These are phyloP conservation scores for Musca domestica DNA, from an alignment of 1,140 invertebrate genomes.

Conservation along the genomic window DNA sequence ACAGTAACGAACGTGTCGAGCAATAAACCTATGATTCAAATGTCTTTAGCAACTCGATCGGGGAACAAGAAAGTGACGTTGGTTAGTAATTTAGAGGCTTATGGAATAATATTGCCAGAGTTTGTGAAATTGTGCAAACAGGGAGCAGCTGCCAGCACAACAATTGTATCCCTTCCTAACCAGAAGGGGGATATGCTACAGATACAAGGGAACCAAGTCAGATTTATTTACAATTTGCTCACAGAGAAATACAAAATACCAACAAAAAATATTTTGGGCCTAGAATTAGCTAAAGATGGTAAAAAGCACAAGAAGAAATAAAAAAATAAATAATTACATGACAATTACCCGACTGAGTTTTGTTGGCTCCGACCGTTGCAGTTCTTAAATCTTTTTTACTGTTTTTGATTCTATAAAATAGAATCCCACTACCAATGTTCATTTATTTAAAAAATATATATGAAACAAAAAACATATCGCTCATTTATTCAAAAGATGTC, in stretches of 20 bases:
- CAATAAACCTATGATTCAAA: slow-evolving; percentile 75
- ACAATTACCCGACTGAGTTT: no score
- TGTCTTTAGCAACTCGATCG: slow-evolving; percentile 72
- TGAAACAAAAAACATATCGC: no score
- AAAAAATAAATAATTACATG: no score
- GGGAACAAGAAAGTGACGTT: slow-evolving; percentile 92
- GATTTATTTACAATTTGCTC: slow-evolving; percentile 71
- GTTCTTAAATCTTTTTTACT: no score
- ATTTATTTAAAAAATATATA: no score
- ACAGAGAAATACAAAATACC: slow-evolving; percentile 68
- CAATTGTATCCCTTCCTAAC: slow-evolving; percentile 71
- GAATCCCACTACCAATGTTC: no score
- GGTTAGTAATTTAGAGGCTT: slow-evolving; percentile 82
- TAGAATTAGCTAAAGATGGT: slow-evolving; percentile 66
- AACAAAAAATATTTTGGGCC: slow-evolving; percentile 63
- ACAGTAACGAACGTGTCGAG: slow-evolving; percentile 61
- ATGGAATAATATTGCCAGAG: slow-evolving; percentile 74
- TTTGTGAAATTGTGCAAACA: slow-evolving; percentile 82
- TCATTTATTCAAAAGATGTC: no score
- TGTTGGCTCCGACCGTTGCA: no score
- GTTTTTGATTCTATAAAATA: no score
- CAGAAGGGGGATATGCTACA: slow-evolving; percentile 77
- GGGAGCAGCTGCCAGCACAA: slow-evolving; percentile 81
- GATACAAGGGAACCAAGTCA: slow-evolving; percentile 89
- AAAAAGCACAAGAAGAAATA: slow-evolving; percentile 55